These are phyloP conservation scores for Pheosia tremula DNA, from an alignment of 2,888 invertebrate species.

Conservation along the genomic window DNA sequence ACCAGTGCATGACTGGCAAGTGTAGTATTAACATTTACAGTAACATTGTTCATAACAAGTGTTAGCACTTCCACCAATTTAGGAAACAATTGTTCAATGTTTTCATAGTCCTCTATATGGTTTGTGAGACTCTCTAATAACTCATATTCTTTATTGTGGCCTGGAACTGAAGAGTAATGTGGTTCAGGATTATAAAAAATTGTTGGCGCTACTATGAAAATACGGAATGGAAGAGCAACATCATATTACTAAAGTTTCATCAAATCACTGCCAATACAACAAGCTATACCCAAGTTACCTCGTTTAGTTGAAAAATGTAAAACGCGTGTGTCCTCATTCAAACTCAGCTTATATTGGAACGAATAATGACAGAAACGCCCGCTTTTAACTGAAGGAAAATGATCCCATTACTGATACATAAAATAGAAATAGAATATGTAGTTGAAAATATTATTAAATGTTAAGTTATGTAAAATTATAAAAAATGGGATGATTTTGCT, in stretches of 20 bases:
- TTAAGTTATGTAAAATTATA: not conserved
- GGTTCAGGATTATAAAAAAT: not conserved
- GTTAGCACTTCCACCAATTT: constrained; percentile 47
- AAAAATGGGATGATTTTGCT: constrained; percentile 53
- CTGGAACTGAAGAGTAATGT: constrained; percentile 29
- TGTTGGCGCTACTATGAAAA: constrained; percentile 4
- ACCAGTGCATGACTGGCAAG: constrained; percentile 40
- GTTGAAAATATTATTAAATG: not conserved
- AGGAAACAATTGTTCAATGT: constrained; percentile 40
- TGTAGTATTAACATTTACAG: constrained; percentile 22
- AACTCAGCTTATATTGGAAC: constrained; percentile 43
- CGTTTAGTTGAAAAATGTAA: constrained; percentile 44
- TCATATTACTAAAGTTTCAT: constrained; percentile 77
- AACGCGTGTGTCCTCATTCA: constrained; percentile 30
- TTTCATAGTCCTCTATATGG: constrained; percentile 36
- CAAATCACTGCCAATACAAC: constrained; percentile 58
- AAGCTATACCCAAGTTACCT: constrained; percentile 66
- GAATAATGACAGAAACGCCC: constrained; percentile 13
- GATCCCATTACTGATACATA: constrained; percentile 39
- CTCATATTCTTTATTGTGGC: constrained; percentile 38
- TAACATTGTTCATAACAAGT: constrained; percentile 39
- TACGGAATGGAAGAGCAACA: constrained; percentile 45
- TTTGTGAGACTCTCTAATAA: constrained; percentile 37
- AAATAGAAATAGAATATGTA: not conserved
- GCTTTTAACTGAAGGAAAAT: constrained; percentile 46